Evolutionary conservation across 2,797 vertebrate genomes (phyloP).

Genomic region (Gallinago stenura): DNA sequence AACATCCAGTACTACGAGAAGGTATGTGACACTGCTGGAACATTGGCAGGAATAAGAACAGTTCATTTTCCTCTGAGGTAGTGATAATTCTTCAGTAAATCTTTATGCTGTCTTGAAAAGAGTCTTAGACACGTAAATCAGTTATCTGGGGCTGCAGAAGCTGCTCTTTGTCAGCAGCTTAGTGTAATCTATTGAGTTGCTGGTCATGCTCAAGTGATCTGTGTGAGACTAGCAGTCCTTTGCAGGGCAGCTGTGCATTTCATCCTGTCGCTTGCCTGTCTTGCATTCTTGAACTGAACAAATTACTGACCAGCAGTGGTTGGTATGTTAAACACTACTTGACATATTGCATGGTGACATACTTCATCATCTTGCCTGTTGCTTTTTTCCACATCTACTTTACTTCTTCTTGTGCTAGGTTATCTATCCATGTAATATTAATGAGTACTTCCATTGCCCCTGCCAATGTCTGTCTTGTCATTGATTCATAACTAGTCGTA

Average conservation of each 20-base stretch:
- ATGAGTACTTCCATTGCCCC: neutral
- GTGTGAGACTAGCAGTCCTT: neutral
- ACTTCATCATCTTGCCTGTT: neutral
- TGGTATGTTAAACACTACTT: neutral
- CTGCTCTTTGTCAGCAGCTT: neutral
- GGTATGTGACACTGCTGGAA: slow-evolving; percentile 75
- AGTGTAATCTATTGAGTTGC: neutral
- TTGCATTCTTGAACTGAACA: neutral
- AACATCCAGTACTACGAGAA: slow-evolving; percentile 97
- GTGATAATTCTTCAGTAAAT: neutral
- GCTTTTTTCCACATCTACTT: neutral
- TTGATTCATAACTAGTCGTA: neutral
- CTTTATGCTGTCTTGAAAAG: neutral
- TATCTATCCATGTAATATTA: neutral
- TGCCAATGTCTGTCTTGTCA: neutral
- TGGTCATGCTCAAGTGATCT: neutral
- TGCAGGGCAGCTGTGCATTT: neutral
- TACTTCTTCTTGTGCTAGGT: neutral
- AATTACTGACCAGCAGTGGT: neutral
- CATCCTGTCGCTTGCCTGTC: neutral
- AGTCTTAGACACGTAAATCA: neutral
- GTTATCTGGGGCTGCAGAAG: neutral
- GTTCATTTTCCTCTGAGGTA: neutral
- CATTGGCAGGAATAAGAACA: neutral
- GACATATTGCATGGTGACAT: neutral